These are phyloP conservation scores for Echinops telfairi DNA, from an alignment of 2,113 vertebrate species.

Conservation along the genomic window DNA sequence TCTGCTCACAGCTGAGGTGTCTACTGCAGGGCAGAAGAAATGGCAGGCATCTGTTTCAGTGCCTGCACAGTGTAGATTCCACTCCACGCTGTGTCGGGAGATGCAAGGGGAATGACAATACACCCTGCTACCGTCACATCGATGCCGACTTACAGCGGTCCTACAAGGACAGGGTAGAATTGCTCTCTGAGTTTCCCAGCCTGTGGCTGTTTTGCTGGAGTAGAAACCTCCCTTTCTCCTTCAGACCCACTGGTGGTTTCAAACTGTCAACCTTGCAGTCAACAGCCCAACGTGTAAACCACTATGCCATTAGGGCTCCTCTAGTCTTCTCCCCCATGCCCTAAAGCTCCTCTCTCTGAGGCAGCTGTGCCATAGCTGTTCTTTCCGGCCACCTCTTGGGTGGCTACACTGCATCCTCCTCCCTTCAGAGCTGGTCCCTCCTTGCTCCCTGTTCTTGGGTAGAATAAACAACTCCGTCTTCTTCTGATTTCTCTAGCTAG, in stretches of 20 bases:
- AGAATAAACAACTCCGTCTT: background rate
- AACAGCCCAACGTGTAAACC: too few species aligned
- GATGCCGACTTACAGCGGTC: too few species aligned
- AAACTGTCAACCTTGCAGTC: too few species aligned
- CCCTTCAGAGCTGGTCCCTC: background rate
- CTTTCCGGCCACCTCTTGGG: background rate
- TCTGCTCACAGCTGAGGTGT: background rate
- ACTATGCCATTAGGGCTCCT: too few species aligned
- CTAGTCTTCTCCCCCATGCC: too few species aligned
- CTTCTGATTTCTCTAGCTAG: background rate
- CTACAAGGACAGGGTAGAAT: too few species aligned
- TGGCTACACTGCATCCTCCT: too few species aligned
- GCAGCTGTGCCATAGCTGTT: background rate
- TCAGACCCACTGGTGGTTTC: too few species aligned
- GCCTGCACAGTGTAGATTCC: background rate
- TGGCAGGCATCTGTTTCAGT: background rate
- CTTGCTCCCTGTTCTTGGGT: background rate
- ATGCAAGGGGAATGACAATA: background rate
- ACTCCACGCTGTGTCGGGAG: background rate
- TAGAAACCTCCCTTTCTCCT: too few species aligned
- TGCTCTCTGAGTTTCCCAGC: too few species aligned
- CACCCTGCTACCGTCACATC: rapidly evolving
- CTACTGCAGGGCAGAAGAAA: too few species aligned
- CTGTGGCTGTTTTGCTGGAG: too few species aligned
- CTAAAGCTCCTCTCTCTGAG: background rate